Evolutionary conservation across 2,113 vertebrate species (phyloP), one percentile per base, ranked within the genome.

Genomic region (Eurypyga helias): DNA sequence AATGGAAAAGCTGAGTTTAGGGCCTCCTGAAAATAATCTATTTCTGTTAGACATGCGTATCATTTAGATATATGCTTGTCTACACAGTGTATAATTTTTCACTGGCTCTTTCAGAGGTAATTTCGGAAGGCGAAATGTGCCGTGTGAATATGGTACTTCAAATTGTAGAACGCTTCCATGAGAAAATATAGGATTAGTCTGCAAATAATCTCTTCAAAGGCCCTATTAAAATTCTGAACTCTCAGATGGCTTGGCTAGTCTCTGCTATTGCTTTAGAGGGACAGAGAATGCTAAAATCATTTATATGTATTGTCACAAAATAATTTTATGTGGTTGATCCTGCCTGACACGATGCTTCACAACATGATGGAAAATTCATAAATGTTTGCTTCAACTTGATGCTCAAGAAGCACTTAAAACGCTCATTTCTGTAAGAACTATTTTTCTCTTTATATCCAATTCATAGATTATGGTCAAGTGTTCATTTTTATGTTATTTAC

Each of bases 401-500:
- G 70, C 77, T 93, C 57, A 54, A 81, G 81, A 73, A 89, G 72
- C 83, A 64, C 89, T 96, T 90, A 90, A 89, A 86, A 36, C 0
- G 6, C 41, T 81, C 45, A 58, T 92, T 94, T 93, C 92, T 89
- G 64, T 91, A 91, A 75, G 83, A 94, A 78, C 79, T 90, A 83
- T 95, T 94, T 96, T 90, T 93, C 10, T 70, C 36, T 87, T 70
- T 93, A 49, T 88, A 66, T 79, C 71, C 89, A 60, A 84, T 71
- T 88, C 71, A 26, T 75, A 62, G 89, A 89, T 94, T 93, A 96
- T 88, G 81, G 93, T 87, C 79, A 84, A 95, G 90, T 83, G 76
- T 64, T 95, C 87, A 67, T 93, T 97, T 95, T 95, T 95, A 85
- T 69, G 89, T 65, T 94, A 69, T 97, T 95, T 93, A 95, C 88